Evolutionary conservation across 2,888 invertebrate genomes (phyloP).

Genomic region (Candidula unifasciata): DNA sequence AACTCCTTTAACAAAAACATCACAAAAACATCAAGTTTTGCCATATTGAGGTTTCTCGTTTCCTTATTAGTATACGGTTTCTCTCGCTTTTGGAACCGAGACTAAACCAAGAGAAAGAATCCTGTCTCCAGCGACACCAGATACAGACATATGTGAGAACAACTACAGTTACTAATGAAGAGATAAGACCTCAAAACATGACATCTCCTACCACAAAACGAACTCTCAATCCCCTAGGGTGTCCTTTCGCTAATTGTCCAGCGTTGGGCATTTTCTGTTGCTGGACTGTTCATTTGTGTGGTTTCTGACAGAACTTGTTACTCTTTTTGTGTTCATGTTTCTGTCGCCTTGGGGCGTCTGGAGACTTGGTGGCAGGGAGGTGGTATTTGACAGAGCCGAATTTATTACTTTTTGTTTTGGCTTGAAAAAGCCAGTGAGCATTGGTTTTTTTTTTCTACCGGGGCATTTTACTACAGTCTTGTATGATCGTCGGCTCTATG

Average conservation of each 20-base stretch:
- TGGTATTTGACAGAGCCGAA: background rate
- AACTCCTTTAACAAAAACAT: too few relatives aligned
- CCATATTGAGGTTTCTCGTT: too few relatives aligned
- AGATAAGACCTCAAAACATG: background rate
- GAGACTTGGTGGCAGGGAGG: background rate
- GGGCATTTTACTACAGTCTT: too few relatives aligned
- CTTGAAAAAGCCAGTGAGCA: too few relatives aligned
- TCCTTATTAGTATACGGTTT: too few relatives aligned
- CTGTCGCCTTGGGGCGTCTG: background rate
- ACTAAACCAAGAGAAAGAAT: background rate
- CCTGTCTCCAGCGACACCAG: background rate
- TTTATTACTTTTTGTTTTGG: background rate
- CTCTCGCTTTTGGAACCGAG: too few relatives aligned
- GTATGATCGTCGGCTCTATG: too few relatives aligned
- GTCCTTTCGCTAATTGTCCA: conserved; percentile 1
- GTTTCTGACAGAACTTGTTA: background rate
- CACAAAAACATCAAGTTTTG: too few relatives aligned
- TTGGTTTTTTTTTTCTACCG: too few relatives aligned
- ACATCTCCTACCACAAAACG: background rate
- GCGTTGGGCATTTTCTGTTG: background rate
- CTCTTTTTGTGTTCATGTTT: conserved; percentile 4
- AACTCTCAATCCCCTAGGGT: background rate
- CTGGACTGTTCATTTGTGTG: conserved; percentile 13
- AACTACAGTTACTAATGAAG: conserved; percentile 1
- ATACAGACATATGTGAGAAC: background rate